Evolutionary conservation across 2,888 invertebrate species (phyloP).

Genomic region (Nemurella pictetii): DNA sequence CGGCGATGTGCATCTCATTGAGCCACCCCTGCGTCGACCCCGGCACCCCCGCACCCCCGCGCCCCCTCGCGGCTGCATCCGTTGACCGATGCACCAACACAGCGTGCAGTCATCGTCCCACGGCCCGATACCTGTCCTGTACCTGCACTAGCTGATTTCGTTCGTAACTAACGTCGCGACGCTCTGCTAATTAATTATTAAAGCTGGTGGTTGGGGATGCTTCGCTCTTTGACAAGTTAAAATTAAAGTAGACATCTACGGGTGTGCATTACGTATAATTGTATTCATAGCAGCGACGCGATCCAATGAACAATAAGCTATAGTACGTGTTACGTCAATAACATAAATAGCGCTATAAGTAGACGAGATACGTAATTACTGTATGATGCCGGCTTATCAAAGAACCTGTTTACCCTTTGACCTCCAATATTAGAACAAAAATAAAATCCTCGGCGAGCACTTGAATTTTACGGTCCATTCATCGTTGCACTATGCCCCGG

Average conservation of each 20-base stretch:
- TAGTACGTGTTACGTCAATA: no score
- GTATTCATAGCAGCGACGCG: no score
- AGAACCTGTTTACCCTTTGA: neutral
- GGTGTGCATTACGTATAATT: no score
- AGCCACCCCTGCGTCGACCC: neutral
- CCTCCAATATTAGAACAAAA: neutral
- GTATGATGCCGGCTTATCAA: neutral
- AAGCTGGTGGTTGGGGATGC: neutral
- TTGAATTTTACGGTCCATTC: conserved; percentile 5
- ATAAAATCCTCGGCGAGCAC: neutral
- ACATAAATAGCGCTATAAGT: no score
- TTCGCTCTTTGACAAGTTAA: neutral
- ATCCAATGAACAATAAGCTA: neutral
- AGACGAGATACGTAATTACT: no score
- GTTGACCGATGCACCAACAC: no score
- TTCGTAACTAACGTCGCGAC: no score
- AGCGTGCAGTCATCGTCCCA: no score
- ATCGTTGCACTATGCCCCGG: neutral
- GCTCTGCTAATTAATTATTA: neutral
- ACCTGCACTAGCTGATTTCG: no score
- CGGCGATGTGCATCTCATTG: no score
- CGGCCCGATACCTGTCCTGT: no score
- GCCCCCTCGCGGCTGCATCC: no score
- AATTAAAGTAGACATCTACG: neutral
- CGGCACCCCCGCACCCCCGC: neutral